phyloP scores from a whole-genome alignment of 2,888 invertebrate genomes.

The Ichneumoninae sp. region DNA sequence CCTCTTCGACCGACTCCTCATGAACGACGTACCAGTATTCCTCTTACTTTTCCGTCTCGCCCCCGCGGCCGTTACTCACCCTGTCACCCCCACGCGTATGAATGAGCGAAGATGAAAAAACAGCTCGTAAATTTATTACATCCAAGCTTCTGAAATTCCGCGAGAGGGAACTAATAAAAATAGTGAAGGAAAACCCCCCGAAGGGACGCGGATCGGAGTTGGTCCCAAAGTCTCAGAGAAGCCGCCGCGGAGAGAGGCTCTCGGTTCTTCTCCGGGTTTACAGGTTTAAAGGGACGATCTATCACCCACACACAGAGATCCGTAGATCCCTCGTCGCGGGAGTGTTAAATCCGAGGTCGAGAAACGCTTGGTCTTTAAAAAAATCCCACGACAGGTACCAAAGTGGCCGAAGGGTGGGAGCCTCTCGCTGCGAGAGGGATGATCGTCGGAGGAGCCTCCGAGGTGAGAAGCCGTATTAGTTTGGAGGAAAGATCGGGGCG shows the following conservation, averaged over 20 bases:
- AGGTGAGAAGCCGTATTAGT: conserved; percentile 46
- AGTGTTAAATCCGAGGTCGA: conserved; percentile 12
- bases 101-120: background rate
- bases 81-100: conserved; percentile 48
- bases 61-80: conserved; percentile 27
- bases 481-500: background rate
- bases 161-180: conserved; percentile 31
- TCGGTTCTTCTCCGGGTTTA: background rate
- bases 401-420: conserved; percentile 46
- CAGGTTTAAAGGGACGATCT: conserved; percentile 69
- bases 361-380: conserved; percentile 46
- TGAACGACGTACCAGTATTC: conserved; percentile 1
- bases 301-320: conserved; percentile 56
- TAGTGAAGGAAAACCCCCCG: conserved; percentile 11
- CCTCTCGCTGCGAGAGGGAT: conserved; percentile 35
- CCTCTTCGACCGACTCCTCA: conserved; percentile 19
- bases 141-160: conserved; percentile 8
- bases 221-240: background rate
- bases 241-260: conserved; percentile 17
- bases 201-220: background rate
- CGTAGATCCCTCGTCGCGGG: conserved; percentile 14
- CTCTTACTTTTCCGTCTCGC: conserved; percentile 3
- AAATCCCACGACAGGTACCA: conserved; percentile 69
- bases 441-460: conserved; percentile 24
- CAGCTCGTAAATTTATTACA: conserved; percentile 41